Evolutionary conservation across 2,888 invertebrate genomes (phyloP).

Genomic region (Melieria picta): DNA sequence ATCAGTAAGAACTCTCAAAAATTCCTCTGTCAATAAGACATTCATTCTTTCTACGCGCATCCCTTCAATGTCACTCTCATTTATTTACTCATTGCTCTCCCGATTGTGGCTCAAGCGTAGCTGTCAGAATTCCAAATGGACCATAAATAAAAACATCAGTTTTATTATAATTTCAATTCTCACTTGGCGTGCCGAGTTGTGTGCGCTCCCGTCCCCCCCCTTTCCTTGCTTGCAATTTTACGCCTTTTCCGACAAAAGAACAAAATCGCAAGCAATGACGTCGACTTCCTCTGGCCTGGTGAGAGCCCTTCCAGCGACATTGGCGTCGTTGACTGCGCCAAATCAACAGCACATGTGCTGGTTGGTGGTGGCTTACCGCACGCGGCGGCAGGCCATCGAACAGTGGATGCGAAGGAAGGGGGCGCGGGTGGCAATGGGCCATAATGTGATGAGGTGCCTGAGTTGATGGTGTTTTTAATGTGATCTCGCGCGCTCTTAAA

Average conservation of each 20-base stretch:
- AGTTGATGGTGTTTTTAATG: conserved; percentile 54
- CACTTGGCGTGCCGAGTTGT: conserved; percentile 15
- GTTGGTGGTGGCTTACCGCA: conserved; percentile 6
- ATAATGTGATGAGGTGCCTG: conserved; percentile 52
- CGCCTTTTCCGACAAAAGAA: neutral
- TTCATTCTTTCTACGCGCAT: too few species aligned
- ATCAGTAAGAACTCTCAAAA: too few species aligned
- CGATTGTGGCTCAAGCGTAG: too few species aligned
- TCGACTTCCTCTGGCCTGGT: conserved; percentile 41
- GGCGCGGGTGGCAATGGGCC: conserved; percentile 39
- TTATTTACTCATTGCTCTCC: too few species aligned
- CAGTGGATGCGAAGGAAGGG: conserved; percentile 14
- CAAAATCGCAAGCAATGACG: conserved; percentile 7
- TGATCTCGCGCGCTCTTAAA: conserved; percentile 43
- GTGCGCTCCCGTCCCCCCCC: neutral
- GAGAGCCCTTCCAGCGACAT: neutral
- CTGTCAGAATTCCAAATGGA: conserved; percentile 51
- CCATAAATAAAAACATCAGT: conserved; percentile 64
- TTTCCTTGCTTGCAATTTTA: conserved; percentile 12
- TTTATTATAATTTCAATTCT: conserved; percentile 44
- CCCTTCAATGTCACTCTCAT: too few species aligned
- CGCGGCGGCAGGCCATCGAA: conserved; percentile 31
- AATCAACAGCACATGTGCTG: conserved; percentile 23
- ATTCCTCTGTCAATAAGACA: too few species aligned
- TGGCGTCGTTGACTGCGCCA: too few species aligned